Conservation (phyloP, 2,888 invertebrate genomes). For the Caenorhabditis macrosperma region DNA sequence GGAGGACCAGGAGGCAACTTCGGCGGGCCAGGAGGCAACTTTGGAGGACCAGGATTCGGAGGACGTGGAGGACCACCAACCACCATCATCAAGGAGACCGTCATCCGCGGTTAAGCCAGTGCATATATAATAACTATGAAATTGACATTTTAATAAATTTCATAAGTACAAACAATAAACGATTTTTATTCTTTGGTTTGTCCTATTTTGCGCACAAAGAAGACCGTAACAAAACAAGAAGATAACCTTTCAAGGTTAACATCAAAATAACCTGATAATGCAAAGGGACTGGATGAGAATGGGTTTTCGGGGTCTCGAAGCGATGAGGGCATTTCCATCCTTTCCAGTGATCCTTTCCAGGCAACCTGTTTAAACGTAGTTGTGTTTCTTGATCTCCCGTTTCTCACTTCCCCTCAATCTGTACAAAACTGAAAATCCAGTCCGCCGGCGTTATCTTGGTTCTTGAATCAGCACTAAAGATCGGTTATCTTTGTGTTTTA, state of each 20-base stretch:
- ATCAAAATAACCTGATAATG: too few relatives aligned
- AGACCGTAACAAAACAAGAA: neutral
- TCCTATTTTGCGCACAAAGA: neutral
- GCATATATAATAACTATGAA: conserved; percentile 12
- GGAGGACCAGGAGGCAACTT: conserved; percentile 31
- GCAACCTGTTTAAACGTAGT: too few relatives aligned
- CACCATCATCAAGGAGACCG: conserved; percentile 61
- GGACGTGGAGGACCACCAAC: conserved; percentile 39
- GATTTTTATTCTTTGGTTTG: neutral
- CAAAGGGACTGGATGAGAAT: too few relatives aligned
- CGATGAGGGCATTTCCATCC: too few relatives aligned
- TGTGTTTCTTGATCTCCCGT: too few relatives aligned
- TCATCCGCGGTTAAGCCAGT: conserved; percentile 57
- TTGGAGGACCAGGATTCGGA: conserved; percentile 38
- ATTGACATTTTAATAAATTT: neutral
- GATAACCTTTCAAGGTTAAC: too few relatives aligned
- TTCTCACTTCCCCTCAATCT: too few relatives aligned
- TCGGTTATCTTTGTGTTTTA: neutral
- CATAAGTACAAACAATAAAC: conserved; percentile 6
- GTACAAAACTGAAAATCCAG: too few relatives aligned
- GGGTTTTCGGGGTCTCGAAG: too few relatives aligned
- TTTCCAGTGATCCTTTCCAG: too few relatives aligned
- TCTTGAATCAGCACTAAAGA: neutral
- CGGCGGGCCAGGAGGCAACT: conserved; percentile 25
- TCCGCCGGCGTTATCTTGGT: neutral